These are phyloP conservation scores for Poecile atricapillus DNA, from an alignment of 2,113 vertebrate species.

Conservation along the genomic window DNA sequence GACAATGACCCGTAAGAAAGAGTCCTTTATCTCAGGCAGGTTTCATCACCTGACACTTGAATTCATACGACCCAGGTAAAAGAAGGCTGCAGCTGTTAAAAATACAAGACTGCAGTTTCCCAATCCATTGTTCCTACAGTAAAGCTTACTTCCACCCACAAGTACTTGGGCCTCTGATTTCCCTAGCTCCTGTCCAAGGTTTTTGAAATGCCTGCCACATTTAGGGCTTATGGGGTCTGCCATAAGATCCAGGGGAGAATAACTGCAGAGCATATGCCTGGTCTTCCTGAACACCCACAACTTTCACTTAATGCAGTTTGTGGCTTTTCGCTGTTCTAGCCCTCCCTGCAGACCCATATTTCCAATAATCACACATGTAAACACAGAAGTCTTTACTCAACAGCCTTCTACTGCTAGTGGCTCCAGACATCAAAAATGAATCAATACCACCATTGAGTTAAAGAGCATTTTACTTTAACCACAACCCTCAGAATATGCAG, in stretches of 20 bases:
- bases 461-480: neutral
- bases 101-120: neutral
- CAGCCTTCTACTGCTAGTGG: neutral
- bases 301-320: neutral
- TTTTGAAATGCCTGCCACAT: neutral
- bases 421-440: neutral
- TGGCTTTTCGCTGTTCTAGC: neutral
- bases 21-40: neutral
- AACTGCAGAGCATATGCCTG: neutral
- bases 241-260: neutral
- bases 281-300: neutral
- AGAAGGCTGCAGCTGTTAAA: neutral
- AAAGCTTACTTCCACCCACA: neutral
- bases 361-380: neutral
- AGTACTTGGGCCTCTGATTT: neutral
- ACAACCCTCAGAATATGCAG: neutral
- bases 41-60: neutral
- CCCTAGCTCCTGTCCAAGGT: neutral
- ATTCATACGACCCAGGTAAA: neutral
- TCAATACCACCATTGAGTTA: neutral
- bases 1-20: neutral
- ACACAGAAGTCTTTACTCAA: neutral
- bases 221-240: neutral
- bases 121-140: neutral
- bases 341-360: neutral